Conservation (phyloP, 2,888 invertebrate genomes). For the Philereme transversata region DNA sequence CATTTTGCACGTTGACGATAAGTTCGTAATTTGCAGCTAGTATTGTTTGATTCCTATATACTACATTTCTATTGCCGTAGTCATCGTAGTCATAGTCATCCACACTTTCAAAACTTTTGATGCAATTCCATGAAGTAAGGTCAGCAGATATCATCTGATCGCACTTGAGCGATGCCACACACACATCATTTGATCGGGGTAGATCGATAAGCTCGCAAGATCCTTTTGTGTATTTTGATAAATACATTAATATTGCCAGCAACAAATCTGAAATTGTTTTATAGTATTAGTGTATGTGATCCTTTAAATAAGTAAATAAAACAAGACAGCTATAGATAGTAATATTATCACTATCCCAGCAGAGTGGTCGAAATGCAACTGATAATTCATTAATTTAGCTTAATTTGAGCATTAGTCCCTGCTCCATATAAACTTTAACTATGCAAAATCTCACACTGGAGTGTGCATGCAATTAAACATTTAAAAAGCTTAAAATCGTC, state of each 20-base stretch:
- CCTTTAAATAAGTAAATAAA: no score
- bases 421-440: no score
- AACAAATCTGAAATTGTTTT: conserved; percentile 16
- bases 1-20: conserved; percentile 11
- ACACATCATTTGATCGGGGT: conserved; percentile 5
- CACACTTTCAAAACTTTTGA: background rate
- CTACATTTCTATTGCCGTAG: background rate
- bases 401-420: no score
- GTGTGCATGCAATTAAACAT: no score
- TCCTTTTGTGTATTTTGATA: conserved; percentile 5
- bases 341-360: no score
- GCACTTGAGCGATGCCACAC: conserved; percentile 13
- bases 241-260: background rate
- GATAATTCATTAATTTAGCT: no score
- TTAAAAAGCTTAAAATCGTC: no score
- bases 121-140: conserved; percentile 10
- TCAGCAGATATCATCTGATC: conserved; percentile 3
- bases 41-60: background rate
- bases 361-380: no score
- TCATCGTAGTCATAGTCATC: background rate
- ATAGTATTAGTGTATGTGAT: no score
- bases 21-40: conserved; percentile 8
- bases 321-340: no score
- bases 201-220: conserved; percentile 2
- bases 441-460: no score